Conservation (phyloP, 2,113 vertebrate genomes). For the Jacana jacana region DNA sequence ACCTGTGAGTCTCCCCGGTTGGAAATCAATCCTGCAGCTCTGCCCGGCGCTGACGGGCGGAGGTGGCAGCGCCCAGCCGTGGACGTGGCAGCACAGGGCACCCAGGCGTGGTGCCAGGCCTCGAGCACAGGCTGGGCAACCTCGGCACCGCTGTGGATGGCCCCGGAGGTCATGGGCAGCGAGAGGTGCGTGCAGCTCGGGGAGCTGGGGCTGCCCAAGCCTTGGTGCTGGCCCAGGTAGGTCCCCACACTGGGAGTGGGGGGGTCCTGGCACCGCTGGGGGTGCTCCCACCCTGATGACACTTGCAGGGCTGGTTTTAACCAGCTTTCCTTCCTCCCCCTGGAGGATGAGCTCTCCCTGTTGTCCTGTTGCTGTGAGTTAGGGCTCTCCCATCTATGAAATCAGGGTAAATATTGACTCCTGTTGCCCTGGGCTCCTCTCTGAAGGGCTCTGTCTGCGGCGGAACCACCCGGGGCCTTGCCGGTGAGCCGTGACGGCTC, state of each 20-base stretch:
- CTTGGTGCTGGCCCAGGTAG: not conserved
- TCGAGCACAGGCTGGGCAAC: fast-evolving
- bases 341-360: not conserved
- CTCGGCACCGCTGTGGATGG: fast-evolving
- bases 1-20: not conserved
- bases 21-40: not conserved
- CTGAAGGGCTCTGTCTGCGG: not conserved
- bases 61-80: fast-evolving
- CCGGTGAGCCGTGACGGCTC: not conserved
- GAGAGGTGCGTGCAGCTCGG: fast-evolving
- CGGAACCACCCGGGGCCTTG: fast-evolving
- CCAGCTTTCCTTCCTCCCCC: not conserved
- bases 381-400: not conserved
- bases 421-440: not conserved
- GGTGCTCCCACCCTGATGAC: not conserved
- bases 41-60: fast-evolving
- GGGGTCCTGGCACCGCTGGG: fast-evolving
- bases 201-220: not conserved
- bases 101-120: not conserved
- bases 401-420: not conserved
- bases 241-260: not conserved
- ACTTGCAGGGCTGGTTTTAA: not conserved
- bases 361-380: not conserved
- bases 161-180: not conserved
- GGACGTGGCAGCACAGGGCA: not conserved